Conservation (phyloP, 1,140 invertebrate genomes). For the Drosophila chauvacae region DNA sequence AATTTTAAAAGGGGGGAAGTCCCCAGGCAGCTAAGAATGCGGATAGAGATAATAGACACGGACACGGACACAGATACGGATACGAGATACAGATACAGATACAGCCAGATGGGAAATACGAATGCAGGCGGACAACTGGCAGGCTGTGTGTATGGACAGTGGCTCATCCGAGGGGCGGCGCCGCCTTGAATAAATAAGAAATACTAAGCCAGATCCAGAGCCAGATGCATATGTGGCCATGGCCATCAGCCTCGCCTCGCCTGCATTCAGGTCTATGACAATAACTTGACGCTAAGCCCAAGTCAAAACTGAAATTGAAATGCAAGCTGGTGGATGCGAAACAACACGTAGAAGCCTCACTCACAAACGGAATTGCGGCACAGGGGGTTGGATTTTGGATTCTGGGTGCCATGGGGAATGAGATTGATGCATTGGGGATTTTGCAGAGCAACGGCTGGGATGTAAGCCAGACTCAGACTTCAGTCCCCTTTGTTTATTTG, state of each 20-base stretch:
- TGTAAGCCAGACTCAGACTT: background rate
- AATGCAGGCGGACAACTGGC: background rate
- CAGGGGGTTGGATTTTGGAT: background rate
- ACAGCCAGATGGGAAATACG: background rate
- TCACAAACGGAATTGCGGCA: conserved; percentile 6
- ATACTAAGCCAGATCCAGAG: conserved; percentile 5
- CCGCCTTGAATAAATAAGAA: conserved; percentile 34
- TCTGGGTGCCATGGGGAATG: background rate
- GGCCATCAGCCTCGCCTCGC: background rate
- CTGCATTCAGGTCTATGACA: conserved; percentile 58
- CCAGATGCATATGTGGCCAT: conserved; percentile 22
- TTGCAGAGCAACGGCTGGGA: conserved; percentile 3
- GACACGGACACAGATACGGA: conserved; percentile 28
- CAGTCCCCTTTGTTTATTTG: background rate
- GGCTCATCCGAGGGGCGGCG: conserved; percentile 19
- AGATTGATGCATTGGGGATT: conserved; percentile 26
- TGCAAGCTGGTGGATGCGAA: conserved; percentile 33
- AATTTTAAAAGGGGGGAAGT: conserved; percentile 66
- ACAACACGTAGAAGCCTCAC: conserved; percentile 13
- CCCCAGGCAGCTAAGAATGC: conserved; percentile 31
- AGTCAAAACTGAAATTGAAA: conserved; percentile 68
- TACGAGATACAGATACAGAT: background rate
- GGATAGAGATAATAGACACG: conserved; percentile 62
- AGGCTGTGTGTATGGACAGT: conserved; percentile 21
- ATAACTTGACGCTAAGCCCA: conserved; percentile 59